Conservation (phyloP, 2,888 invertebrate species). For the Liopterus haemorrhoidalis region DNA sequence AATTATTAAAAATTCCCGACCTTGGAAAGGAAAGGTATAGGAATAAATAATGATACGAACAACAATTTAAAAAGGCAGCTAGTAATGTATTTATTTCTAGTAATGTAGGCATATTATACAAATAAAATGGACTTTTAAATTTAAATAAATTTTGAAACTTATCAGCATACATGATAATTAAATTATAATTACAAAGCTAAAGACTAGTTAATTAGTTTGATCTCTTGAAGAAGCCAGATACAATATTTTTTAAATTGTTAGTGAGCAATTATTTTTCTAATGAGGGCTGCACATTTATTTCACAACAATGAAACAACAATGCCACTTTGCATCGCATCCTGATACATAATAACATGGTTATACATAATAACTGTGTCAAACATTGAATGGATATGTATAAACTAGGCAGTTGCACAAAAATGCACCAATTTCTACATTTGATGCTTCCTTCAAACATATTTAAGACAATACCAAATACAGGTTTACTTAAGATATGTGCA, state of each 20-base stretch:
- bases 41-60: too few relatives aligned
- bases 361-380: too few relatives aligned
- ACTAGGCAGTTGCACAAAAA: too few relatives aligned
- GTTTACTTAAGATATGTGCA: too few relatives aligned
- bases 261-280: slow-evolving; percentile 34
- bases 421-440: too few relatives aligned
- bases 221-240: slow-evolving; percentile 29
- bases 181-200: slow-evolving; percentile 38
- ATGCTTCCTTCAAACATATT: too few relatives aligned
- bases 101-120: slow-evolving; percentile 39
- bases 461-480: too few relatives aligned
- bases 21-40: too few relatives aligned
- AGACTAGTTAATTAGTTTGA: slow-evolving; percentile 40
- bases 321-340: too few relatives aligned
- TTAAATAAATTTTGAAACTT: slow-evolving; percentile 29
- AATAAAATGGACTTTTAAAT: slow-evolving; percentile 35
- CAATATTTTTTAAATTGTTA: slow-evolving; percentile 30
- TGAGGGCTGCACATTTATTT: slow-evolving; percentile 5
- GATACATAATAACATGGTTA: too few relatives aligned
- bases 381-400: too few relatives aligned
- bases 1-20: too few relatives aligned
- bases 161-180: slow-evolving; percentile 28
- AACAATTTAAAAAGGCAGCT: slow-evolving; percentile 43
- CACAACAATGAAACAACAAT: neutral
- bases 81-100: slow-evolving; percentile 43